phyloP scores from a whole-genome alignment of 2,888 invertebrate genomes.

The Cantharis rufa region DNA sequence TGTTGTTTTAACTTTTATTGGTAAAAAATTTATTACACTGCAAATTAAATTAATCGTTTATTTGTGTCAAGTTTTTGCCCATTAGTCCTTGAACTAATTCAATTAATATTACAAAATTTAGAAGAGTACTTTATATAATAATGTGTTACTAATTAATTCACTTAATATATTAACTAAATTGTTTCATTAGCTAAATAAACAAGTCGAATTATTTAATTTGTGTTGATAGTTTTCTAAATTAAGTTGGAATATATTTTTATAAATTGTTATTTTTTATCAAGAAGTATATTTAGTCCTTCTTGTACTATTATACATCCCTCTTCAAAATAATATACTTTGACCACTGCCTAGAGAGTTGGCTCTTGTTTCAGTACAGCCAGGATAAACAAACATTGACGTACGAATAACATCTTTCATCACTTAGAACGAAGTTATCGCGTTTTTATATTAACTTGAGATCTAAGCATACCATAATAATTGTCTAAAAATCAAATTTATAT shows the following conservation, averaged over 20 bases:
- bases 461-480: neutral
- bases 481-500: neutral
- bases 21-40: neutral
- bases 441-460: neutral
- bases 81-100: neutral
- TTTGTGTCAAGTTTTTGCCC: neutral
- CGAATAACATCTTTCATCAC: slow-evolving; percentile 30
- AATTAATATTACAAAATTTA: neutral
- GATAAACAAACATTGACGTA: slow-evolving; percentile 32
- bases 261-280: neutral
- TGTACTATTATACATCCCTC: slow-evolving; percentile 7
- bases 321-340: slow-evolving; percentile 25
- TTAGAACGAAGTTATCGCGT: slow-evolving; percentile 19
- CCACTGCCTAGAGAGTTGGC: slow-evolving; percentile 18
- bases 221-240: neutral
- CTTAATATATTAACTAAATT: neutral
- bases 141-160: neutral
- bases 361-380: slow-evolving; percentile 26
- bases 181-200: neutral
- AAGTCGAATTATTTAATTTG: neutral
- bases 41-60: neutral
- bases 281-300: neutral
- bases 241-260: neutral
- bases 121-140: neutral
- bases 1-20: neutral